These are phyloP conservation scores for Astatoreochromis straeleni DNA, from an alignment of 2,113 vertebrate genomes.

Conservation along the genomic window DNA sequence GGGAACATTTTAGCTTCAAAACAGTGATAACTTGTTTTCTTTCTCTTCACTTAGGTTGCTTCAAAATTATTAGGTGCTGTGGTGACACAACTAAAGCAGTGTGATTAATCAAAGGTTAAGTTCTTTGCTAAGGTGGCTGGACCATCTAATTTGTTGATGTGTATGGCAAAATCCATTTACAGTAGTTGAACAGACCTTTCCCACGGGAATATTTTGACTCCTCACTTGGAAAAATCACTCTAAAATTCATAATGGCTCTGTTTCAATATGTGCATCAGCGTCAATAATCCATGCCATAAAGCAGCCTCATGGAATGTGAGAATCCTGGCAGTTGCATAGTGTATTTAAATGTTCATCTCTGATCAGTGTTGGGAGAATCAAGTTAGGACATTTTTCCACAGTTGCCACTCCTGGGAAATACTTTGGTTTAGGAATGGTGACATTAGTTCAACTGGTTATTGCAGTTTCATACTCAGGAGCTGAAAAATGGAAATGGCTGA, in stretches of 20 bases:
- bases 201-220: neutral
- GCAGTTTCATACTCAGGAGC: neutral
- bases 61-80: neutral
- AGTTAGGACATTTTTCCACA: neutral
- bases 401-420: neutral
- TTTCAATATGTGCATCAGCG: neutral
- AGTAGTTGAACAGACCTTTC: neutral
- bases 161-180: neutral
- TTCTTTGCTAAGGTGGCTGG: neutral
- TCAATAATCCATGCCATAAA: neutral
- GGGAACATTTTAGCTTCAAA: neutral
- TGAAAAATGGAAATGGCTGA: neutral
- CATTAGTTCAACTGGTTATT: neutral
- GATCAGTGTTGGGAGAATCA: neutral
- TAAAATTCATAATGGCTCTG: neutral
- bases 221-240: neutral
- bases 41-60: neutral
- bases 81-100: neutral
- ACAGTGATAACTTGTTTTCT: neutral
- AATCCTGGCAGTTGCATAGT: neutral
- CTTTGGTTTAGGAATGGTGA: neutral
- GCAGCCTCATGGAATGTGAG: neutral
- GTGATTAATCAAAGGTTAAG: neutral
- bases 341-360: neutral
- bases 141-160: accelerated